Base-by-base conservation (phyloP, 2,797 vertebrate genomes). In the Catostomus latipinnis region DNA sequence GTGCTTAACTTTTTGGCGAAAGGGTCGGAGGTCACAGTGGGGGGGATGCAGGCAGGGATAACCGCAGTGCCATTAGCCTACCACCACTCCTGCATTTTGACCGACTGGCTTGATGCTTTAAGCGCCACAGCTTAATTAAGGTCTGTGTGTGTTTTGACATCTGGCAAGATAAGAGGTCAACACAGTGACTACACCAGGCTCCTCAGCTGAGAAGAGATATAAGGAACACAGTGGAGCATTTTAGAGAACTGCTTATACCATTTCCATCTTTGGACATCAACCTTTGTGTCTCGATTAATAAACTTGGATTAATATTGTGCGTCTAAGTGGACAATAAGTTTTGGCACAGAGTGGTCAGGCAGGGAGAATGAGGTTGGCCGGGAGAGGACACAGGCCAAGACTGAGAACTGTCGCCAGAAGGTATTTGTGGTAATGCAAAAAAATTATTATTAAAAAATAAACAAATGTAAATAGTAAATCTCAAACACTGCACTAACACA, bases 1-100 rank as follows among this genome's bases (percentile, higher is more conserved):
- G 57, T 86, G 81, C 76, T 65, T 83, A 74, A 87, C 76, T 80
- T 80, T 62, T 61, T 52, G 11, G 56, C 70, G 75, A 46, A 76
- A 74, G 53, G 72, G 46, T 80, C 69, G 67, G 76, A 48, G 65
- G 60, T 78, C 52, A 63, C 14, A 78, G 66, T 46, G 72, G 5
- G 56, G 57, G 62, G 60, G 57, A 60, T 62, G 65, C 60, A 45
- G 48, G 49, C 49, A 66, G 18, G 54, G 61, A 53, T 61, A 54
- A 74, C 43, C 34, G 46, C 34, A 49, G 56, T 66, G 48, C 76
- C 22, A 43, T 76, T 58, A 81, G 67, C 75, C 65, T 34, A 34
- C 34, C 61, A 83, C 43, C 60, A 48, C 34, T 66, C 67, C 43
- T 8, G 45, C 6, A 52, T 60, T 71, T 34, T 65, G 50, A 76